These are phyloP conservation scores for Byasa hedistus DNA, from an alignment of 2,888 invertebrate genomes.

Conservation along the genomic window DNA sequence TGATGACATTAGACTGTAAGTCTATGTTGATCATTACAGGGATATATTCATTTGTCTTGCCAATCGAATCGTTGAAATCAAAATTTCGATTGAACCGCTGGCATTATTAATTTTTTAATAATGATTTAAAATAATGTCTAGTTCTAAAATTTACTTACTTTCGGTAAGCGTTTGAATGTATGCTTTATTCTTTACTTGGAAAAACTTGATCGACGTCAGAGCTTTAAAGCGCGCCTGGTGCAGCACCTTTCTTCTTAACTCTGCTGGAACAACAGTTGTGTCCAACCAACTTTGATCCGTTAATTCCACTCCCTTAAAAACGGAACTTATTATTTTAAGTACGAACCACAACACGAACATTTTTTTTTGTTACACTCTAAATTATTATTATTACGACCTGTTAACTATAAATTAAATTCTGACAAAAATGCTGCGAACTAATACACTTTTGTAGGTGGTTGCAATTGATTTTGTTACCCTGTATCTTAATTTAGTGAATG, in stretches of 20 bases:
- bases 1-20: no score
- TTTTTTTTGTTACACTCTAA: no score
- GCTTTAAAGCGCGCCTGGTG: conserved; percentile 73
- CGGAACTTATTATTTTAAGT: background rate
- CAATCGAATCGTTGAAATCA: background rate
- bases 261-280: conserved; percentile 64
- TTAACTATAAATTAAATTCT: no score
- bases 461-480: no score
- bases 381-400: no score
- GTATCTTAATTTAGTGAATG: no score
- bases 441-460: no score
- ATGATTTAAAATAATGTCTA: background rate
- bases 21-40: background rate
- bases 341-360: no score
- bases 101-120: background rate
- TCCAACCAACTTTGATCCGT: conserved; percentile 72
- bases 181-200: conserved; percentile 74
- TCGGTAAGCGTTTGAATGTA: conserved; percentile 72
- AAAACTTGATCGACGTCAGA: conserved; percentile 68
- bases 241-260: conserved; percentile 69
- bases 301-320: conserved; percentile 63
- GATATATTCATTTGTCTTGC: background rate
- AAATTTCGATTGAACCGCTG: background rate
- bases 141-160: conserved; percentile 50
- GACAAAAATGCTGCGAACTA: no score